Percentiles rank a stretch among this genome's conserved stretches.
Evolutionary conservation across 2,797 vertebrate species (phyloP).

Genomic region (Corythornis leucogaster): DNA sequence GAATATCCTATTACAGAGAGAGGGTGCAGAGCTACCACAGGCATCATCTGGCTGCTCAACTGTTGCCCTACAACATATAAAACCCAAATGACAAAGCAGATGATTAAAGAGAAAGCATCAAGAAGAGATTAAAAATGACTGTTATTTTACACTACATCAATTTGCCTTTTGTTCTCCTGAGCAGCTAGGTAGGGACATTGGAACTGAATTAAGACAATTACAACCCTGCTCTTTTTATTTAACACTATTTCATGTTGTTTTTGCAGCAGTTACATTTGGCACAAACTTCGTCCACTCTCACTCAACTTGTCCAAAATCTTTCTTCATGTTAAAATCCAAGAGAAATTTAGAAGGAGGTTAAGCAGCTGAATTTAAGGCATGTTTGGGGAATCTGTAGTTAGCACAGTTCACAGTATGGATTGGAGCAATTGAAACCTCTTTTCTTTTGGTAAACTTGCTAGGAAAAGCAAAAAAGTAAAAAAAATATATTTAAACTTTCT

Average conservation of each 20-base stretch:
- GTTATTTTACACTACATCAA: neutral
- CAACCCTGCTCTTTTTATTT: neutral
- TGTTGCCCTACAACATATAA: neutral
- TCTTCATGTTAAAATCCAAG: neutral
- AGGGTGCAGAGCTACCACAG: neutral
- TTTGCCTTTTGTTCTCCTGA: neutral
- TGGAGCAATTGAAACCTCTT: neutral
- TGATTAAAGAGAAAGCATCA: slow-evolving; percentile 26
- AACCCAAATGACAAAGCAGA: slow-evolving; percentile 1
- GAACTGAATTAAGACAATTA: neutral
- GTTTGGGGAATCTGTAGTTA: neutral
- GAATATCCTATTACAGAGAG: slow-evolving; percentile 40
- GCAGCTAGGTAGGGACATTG: neutral
- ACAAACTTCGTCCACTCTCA: neutral
- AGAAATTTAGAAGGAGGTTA: neutral
- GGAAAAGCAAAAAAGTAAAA: neutral
- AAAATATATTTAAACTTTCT: neutral
- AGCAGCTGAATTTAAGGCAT: neutral
- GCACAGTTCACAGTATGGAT: neutral
- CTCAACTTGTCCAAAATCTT: neutral
- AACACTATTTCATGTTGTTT: neutral
- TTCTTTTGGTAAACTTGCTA: neutral
- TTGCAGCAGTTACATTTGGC: neutral
- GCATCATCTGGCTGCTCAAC: neutral
- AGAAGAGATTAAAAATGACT: neutral